Conservation (phyloP, 2,113 vertebrate genomes). For the Peromyscus californicus region DNA sequence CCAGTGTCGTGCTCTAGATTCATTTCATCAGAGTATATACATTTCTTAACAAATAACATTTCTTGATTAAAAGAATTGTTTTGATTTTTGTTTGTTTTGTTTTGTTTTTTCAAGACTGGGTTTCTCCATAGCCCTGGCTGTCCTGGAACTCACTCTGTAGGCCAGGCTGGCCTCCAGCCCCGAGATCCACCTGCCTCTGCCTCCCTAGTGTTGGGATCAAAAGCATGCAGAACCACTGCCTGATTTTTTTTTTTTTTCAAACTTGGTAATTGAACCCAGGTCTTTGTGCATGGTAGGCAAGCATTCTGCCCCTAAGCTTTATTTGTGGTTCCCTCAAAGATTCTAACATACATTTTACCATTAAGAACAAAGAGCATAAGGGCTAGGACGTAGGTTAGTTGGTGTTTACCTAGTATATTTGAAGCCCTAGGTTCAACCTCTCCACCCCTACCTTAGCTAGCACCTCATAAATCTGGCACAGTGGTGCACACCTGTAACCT, state of each 20-base stretch:
- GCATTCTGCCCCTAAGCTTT: background rate
- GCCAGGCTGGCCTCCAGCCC: background rate
- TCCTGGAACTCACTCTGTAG: background rate
- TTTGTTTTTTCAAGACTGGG: background rate
- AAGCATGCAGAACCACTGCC: background rate
- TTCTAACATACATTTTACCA: background rate
- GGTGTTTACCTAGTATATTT: background rate
- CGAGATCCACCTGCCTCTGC: background rate
- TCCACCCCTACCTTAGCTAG: background rate
- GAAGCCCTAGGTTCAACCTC: background rate
- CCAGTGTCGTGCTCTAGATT: slow-evolving; percentile 52
- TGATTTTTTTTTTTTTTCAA: background rate
- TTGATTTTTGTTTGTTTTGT: background rate
- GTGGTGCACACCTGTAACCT: background rate
- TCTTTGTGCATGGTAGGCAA: background rate
- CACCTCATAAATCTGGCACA: background rate
- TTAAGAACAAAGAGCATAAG: background rate
- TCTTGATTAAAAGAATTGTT: background rate
- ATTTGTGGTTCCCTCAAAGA: background rate
- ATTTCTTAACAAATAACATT: too few relatives aligned
- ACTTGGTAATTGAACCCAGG: background rate
- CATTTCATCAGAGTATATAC: slow-evolving; percentile 56
- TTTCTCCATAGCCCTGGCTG: background rate
- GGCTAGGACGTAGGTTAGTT: background rate
- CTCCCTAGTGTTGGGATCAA: background rate